phyloP scores from a whole-genome alignment of 1,140 invertebrate species.

The Bombus sylvicola region DNA sequence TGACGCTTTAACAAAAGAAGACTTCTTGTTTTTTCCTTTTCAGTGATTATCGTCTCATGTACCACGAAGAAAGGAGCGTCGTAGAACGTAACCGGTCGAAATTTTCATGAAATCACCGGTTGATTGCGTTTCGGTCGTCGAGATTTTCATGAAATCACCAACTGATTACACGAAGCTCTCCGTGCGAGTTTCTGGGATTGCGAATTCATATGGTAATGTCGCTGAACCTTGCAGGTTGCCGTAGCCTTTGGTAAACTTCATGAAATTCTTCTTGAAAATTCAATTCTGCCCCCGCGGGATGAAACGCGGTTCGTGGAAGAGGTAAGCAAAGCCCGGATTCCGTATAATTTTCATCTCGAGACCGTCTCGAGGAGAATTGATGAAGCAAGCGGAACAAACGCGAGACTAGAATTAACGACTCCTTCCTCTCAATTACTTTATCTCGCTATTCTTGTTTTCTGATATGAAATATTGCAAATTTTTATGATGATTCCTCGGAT shows the following conservation, averaged over 20 bases:
- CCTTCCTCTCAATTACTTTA: background rate
- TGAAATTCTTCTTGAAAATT: conserved; percentile 59
- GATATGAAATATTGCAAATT: background rate
- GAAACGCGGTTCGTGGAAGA: background rate
- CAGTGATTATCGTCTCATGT: conserved; percentile 21
- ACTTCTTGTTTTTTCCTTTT: no score
- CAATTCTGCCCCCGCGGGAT: conserved; percentile 1
- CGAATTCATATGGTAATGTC: conserved; percentile 67
- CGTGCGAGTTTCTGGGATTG: conserved; percentile 57
- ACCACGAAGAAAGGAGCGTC: conserved; percentile 30
- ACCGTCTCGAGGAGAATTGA: conserved; percentile 31
- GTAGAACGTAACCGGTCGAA: conserved; percentile 12
- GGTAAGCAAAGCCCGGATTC: conserved; percentile 25
- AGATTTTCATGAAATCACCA: conserved; percentile 64
- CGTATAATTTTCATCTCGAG: conserved; percentile 32
- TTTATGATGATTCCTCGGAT: background rate
- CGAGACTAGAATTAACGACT: background rate
- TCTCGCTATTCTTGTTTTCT: background rate
- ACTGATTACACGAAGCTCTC: conserved; percentile 58
- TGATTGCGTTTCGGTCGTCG: conserved; percentile 47
- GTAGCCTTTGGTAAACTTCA: conserved; percentile 44
- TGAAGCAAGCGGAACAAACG: conserved; percentile 13
- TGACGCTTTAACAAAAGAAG: no score
- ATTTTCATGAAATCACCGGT: conserved; percentile 30
- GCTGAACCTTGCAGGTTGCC: conserved; percentile 46